A percentile compares a stretch with the other conserved stretches of the same genome.
Conservation (phyloP, 2,797 vertebrate species). For the Meda fulgida region DNA sequence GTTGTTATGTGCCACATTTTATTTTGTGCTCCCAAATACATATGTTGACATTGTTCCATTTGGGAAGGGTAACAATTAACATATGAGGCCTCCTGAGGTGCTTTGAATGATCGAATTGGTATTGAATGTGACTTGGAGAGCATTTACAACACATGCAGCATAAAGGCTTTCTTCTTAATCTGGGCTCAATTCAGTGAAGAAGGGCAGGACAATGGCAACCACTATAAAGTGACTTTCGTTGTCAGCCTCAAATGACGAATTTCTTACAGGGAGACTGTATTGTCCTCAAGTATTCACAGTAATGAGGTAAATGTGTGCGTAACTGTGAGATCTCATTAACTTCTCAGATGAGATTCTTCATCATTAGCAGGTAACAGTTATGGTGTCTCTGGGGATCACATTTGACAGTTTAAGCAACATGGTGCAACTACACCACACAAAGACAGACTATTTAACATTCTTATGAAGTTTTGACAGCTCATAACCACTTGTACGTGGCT, state of each 20-base stretch:
- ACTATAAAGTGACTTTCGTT: constrained; percentile 20
- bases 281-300: constrained; percentile 17
- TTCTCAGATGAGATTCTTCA: constrained; percentile 28
- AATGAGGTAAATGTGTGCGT: constrained; percentile 22
- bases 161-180: constrained; percentile 3
- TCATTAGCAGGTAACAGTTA: constrained; percentile 41
- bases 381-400: constrained; percentile 2
- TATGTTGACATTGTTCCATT: background rate
- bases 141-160: background rate
- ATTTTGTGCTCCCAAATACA: background rate
- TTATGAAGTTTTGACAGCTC: constrained; percentile 29
- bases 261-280: background rate
- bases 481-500: background rate
- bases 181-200: background rate
- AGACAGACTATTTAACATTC: constrained; percentile 21
- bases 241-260: background rate
- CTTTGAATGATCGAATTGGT: background rate
- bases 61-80: background rate
- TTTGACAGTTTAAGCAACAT: background rate
- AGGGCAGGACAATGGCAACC: background rate
- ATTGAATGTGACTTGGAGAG: background rate
- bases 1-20: background rate
- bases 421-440: background rate
- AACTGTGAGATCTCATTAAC: constrained; percentile 35
- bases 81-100: background rate